Base-by-base conservation (phyloP, 2,888 invertebrate genomes). In the Scaptomyza reducta region DNA sequence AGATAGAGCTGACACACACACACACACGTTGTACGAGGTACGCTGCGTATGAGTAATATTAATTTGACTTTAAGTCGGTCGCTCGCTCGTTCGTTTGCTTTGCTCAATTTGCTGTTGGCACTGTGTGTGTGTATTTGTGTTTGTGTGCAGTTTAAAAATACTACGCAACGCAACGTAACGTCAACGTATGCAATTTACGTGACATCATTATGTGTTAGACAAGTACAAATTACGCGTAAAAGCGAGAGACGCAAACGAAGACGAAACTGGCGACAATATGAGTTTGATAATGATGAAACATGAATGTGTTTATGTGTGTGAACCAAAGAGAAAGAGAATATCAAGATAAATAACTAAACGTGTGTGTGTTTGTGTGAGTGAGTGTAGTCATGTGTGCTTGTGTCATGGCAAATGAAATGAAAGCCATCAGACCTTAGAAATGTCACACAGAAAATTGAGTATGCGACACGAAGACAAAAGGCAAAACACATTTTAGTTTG, bases 151-250 rank as follows among this genome's bases (percentile, higher is more conserved):
- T 77, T 74, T 63, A 66, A 73, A 76, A 76, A 74, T 58, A 69
- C 71, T 16, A 16, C 14, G 72, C 76, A 79, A 77, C 79, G 82
- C 77, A 79, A 85, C 86, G 67, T 67, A 72, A 78, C 78, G 71
- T 74, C 78, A 76, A 80, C 75, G 85, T 82, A 88, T 89, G 89
- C 89, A 89, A 88, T 89, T 88, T 88, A 89, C 88, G 89, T 88
- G 89, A 89, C 88, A 88, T 87, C 88, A 88, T 88, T 89, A 81
- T 83, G 83, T 85, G 83, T 87, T 77, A 88, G 88, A 88, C 88
- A 88, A 88, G 89, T 89, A 88, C 88, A 88, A 88, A 88, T 89
- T 88, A 89, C 89, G 81, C 72, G 71, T 40, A 57, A 71, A 68
- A 65, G 64, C 47, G 55, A 45, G 41, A 54, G 58, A 57, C 25